Conservation (phyloP, 1,140 invertebrate species). For the Calycopis cecrops region DNA sequence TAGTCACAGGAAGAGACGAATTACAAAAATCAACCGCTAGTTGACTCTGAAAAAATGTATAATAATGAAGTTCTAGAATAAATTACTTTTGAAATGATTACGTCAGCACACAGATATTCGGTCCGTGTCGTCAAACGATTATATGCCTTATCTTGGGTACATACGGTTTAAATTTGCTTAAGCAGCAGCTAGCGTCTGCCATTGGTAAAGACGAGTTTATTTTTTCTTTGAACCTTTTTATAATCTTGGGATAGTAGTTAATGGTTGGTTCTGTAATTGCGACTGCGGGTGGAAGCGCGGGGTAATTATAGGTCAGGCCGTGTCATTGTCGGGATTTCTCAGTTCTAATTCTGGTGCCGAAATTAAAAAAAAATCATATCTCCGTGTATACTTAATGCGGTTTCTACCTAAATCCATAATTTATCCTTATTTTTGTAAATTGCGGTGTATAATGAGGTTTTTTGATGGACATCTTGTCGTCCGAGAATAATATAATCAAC, state of each 20-base stretch:
- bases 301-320: conserved; percentile 57
- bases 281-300: conserved; percentile 33
- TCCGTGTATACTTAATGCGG: conserved; percentile 9
- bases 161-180: conserved; percentile 10
- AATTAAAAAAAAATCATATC: conserved; percentile 39
- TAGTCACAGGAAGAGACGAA: conserved; percentile 1
- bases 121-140: background rate
- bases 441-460: conserved; percentile 3
- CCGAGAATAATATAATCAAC: background rate
- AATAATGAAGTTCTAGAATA: conserved; percentile 32
- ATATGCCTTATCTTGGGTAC: background rate
- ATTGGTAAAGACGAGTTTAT: conserved; percentile 41
- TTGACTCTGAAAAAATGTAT: conserved; percentile 14
- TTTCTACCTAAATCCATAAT: conserved; percentile 7
- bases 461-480: conserved; percentile 1
- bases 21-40: conserved; percentile 1
- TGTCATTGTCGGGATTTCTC: conserved; percentile 56
- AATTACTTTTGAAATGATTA: conserved; percentile 29
- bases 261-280: conserved; percentile 52
- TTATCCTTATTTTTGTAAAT: background rate
- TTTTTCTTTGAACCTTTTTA: conserved; percentile 43
- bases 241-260: conserved; percentile 51
- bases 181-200: conserved; percentile 12
- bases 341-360: conserved; percentile 42
- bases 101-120: conserved; percentile 29